Evolutionary conservation across 1,140 invertebrate species (phyloP), one percentile per base, ranked within the genome.

Genomic region (Centruroides sculpturatus): DNA sequence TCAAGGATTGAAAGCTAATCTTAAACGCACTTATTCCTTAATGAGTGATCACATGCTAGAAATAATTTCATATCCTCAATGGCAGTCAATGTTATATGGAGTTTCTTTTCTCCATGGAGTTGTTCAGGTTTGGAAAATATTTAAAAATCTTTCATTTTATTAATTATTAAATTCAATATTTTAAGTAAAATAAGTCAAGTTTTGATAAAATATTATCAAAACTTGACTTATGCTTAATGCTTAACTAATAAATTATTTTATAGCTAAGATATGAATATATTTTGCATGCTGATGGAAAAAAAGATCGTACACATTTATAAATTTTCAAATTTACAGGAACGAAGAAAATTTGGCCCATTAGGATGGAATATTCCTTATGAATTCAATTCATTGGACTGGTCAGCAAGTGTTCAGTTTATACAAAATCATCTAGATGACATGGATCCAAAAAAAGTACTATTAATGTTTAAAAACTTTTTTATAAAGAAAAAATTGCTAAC

Each of bases 331-430:
- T n/a, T n/a, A 11, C 13, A 65, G 64, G 94, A 98, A 73, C 79
- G 94, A 60, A 77, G 93, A 66, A 97, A 97, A 77, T 98, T 95
- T 72, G 92, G 93, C 1, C 88, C 93, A 2, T 78, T 97, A 1
- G 92, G 92, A 8, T 97, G 92, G 92, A 97, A 97, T 70, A 82
- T 96, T 67, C 89, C 92, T 0, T 97, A 97, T 68, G 94, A 98
- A 76, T 98, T 97, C 72, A 98, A 97, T 75, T 90, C 95, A 73
- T 86, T 92, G 0, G 93, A 97, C 78, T 67, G 63, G 61, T 48
- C 52, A 47, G 65, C 66, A 10, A 66, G 61, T 58, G 64, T 65
- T 0, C 66, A 77, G 68, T 78, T 76, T 71, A 71, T 78, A 36
- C 73, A 77, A 65, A 77, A 78, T 62, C 76, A 78, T 66, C 66